A percentile compares a stretch with the other conserved stretches of the same genome.
Conservation (phyloP, 2,888 invertebrate genomes). For the Cistogaster globosa region DNA sequence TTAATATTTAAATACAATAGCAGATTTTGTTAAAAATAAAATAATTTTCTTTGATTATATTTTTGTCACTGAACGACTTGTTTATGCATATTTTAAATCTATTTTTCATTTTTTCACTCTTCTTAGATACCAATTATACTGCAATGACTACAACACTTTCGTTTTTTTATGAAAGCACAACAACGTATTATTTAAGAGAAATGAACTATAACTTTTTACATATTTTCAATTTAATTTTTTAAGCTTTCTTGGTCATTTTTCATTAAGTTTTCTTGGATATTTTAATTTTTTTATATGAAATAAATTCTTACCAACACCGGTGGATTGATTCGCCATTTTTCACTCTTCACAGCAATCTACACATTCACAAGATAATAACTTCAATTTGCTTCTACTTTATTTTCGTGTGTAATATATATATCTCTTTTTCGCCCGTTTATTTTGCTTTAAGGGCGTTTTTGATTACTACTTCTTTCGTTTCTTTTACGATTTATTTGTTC, state of each 20-base stretch:
- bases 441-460: constrained; percentile 65
- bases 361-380: constrained; percentile 64
- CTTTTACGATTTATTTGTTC: constrained; percentile 51
- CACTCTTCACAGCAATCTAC: constrained; percentile 70
- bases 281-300: constrained; percentile 39
- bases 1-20: background rate
- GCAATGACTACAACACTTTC: constrained; percentile 52
- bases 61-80: too few species aligned
- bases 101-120: constrained; percentile 14
- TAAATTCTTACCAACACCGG: constrained; percentile 92
- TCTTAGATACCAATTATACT: constrained; percentile 31
- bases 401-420: constrained; percentile 42
- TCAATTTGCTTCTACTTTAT: constrained; percentile 57
- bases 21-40: background rate
- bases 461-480: constrained; percentile 47
- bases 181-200: background rate
- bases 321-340: constrained; percentile 92
- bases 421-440: constrained; percentile 54
- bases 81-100: background rate
- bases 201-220: background rate
- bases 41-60: too few species aligned
- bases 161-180: background rate
- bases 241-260: background rate
- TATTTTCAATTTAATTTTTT: background rate
- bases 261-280: constrained; percentile 1